Evolutionary conservation across 2,888 invertebrate genomes (phyloP), one percentile per base, ranked within the genome.

Genomic region (Oxycera nigricornis): DNA sequence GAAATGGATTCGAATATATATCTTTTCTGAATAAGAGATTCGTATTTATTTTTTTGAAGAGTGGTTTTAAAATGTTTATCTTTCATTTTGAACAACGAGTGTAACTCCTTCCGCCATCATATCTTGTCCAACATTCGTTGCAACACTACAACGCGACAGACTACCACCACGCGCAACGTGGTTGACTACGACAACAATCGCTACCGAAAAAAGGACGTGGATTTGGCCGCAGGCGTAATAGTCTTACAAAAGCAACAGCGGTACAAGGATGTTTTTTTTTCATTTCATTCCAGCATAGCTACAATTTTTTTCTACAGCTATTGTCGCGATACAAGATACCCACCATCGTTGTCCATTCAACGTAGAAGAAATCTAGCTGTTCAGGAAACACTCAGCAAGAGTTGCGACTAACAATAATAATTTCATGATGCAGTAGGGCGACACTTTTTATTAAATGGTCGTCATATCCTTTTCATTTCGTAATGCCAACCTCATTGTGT

Each of bases 201-300:
- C 62, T 70, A 72, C 73, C 76, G 70, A 77, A 77, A 46, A 78
- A 78, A 76, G 77, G 78, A 78, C 75, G 76, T 76, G 73, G 75
- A 73, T 78, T 77, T 78, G 75, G 79, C 79, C 79, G 78, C 79
- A 79, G 79, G 79, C 79, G 77, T 79, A 77, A 77, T 78, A 68
- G 74, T 75, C 59, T 76, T 74, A 79, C 78, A 79, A 79, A 76
- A 76, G 70, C 35, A 79, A 78, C 75, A 75, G 52, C 31, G 35
- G 55, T 22, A 74, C 76, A 77, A 77, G 75, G 75, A 78, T 76
- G 11, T 46, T 46, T 46, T 7, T 46, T 11, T 2, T 46, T n/a
- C 17, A 46, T 3, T n/a, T 14, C n/a, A 3, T 35, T 22, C 1
- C 14, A 11, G 24, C 26, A 24, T 35, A 14, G 24, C 2, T 28